phyloP scores from a whole-genome alignment of 2,888 invertebrate species.

The Cerastis leucographa region DNA sequence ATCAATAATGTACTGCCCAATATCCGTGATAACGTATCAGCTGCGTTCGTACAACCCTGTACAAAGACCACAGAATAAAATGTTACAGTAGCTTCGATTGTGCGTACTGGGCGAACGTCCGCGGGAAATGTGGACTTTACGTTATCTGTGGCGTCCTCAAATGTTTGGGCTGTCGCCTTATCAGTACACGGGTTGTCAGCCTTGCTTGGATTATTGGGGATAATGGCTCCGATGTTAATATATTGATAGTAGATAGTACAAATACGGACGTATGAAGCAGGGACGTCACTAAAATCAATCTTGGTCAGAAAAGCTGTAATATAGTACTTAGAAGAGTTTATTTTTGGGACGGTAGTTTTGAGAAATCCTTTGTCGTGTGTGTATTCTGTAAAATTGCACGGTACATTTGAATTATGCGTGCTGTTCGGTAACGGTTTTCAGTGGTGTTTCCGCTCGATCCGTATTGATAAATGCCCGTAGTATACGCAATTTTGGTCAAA shows the following conservation, averaged over 20 bases:
- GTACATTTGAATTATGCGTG: constrained; percentile 41
- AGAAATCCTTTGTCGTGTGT: constrained; percentile 55
- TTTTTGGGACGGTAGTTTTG: constrained; percentile 40
- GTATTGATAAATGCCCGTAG: constrained; percentile 24
- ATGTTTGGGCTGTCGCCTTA: constrained; percentile 72
- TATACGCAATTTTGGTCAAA: constrained; percentile 4
- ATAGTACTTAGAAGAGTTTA: constrained; percentile 37
- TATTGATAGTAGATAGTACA: constrained; percentile 71
- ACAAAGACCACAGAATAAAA: constrained; percentile 78
- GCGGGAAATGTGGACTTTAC: constrained; percentile 51
- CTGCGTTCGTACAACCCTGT: constrained; percentile 73
- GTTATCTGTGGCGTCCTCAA: constrained; percentile 76
- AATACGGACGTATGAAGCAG: constrained; percentile 60
- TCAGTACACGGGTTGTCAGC: constrained; percentile 74
- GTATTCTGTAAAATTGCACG: constrained; percentile 57
- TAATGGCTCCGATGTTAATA: constrained; percentile 78
- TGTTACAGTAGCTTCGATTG: constrained; percentile 72
- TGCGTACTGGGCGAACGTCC: constrained; percentile 57
- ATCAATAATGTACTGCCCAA: constrained; percentile 87
- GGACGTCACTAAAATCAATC: constrained; percentile 54
- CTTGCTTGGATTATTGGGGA: constrained; percentile 79
- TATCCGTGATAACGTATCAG: constrained; percentile 81
- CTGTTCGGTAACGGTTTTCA: constrained; percentile 45
- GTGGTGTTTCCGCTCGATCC: constrained; percentile 44
- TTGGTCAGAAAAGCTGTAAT: constrained; percentile 28